Base-by-base conservation (phyloP, 2,888 invertebrate genomes). In the Ethmia dodecea region DNA sequence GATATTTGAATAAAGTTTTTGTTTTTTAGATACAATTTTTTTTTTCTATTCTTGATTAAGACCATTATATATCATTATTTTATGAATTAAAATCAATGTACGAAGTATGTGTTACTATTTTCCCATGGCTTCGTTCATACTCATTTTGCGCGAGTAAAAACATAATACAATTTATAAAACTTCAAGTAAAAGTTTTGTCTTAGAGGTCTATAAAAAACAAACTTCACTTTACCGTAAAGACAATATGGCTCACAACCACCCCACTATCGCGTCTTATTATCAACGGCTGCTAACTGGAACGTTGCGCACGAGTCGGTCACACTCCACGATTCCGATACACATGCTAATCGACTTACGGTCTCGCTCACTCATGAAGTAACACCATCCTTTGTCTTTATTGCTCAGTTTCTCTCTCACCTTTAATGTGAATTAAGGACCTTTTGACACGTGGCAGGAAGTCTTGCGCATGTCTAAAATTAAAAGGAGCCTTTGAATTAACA, bases 251-350 rank as follows among this genome's bases (percentile, higher is more conserved):
- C 41, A 22, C 22, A 22, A 22, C n/a, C 3, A 22, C 8, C n/a
- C 26, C 35, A 38, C 56, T 60, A 61, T 51, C 55, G 39, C 50
- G 33, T 60, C 60, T 52, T 47, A 54, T 59, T 58, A 72, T 67
- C 62, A 61, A 58, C 59, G 48, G 56, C 47, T 53, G 54, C 47
- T 49, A 52, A 47, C 52, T 46, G 53, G 49, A 54, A 55, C 53
- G 59, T 52, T 71, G 69, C 71, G 70, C 71, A 72, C 67, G 66
- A 67, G 70, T 56, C 60, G 49, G 71, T 71, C 62, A 68, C 73
- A 62, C 67, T 47, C 36, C 47, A 45, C 63, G 65, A 56, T 51
- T 65, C 49, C 50, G 56, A 60, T 58, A 62, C 52, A 58, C 64
- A 68, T 62, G 65, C 48, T 55, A 34, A 34, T 35, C 38, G 28